phyloP scores from a whole-genome alignment of 1,140 invertebrate genomes.

The Drosophila bocqueti region DNA sequence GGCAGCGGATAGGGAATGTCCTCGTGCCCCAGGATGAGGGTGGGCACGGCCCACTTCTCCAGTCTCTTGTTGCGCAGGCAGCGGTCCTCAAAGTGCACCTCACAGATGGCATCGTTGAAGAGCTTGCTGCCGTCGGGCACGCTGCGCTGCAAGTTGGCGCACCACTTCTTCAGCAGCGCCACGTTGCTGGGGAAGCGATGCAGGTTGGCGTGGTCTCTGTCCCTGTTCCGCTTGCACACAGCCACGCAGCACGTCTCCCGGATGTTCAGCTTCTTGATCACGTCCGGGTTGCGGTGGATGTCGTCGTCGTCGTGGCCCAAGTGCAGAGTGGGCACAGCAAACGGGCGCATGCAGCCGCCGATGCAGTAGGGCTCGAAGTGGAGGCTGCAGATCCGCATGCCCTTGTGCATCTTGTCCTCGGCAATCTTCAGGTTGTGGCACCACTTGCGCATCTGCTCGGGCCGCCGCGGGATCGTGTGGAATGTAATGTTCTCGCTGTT shows the following conservation, averaged over 20 bases:
- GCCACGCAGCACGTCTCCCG: conserved; percentile 80
- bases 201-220: conserved; percentile 79
- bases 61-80: conserved; percentile 78
- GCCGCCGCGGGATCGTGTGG: conserved; percentile 78
- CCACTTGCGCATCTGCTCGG: conserved; percentile 80
- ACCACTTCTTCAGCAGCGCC: conserved; percentile 73
- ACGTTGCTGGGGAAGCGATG: conserved; percentile 79
- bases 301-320: conserved; percentile 77
- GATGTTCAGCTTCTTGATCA: conserved; percentile 81
- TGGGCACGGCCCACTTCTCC: conserved; percentile 80
- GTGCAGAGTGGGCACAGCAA: conserved; percentile 76
- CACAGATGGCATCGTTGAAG: conserved; percentile 81
- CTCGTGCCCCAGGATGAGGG: conserved; percentile 68
- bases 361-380: conserved; percentile 82
- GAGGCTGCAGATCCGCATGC: conserved; percentile 76
- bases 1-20: conserved; percentile 68
- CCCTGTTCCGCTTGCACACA: conserved; percentile 74
- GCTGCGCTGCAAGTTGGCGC: conserved; percentile 68
- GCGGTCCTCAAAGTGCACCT: conserved; percentile 78
- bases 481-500: conserved; percentile 80
- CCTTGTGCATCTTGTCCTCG: conserved; percentile 77
- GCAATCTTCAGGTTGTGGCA: conserved; percentile 79
- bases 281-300: conserved; percentile 80
- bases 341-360: conserved; percentile 82
- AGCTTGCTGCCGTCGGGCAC: conserved; percentile 78